A percentile compares a stretch with the other conserved stretches of the same genome.
phyloP scores from a whole-genome alignment of 1,140 invertebrate genomes.

The Drosophila watanabei region DNA sequence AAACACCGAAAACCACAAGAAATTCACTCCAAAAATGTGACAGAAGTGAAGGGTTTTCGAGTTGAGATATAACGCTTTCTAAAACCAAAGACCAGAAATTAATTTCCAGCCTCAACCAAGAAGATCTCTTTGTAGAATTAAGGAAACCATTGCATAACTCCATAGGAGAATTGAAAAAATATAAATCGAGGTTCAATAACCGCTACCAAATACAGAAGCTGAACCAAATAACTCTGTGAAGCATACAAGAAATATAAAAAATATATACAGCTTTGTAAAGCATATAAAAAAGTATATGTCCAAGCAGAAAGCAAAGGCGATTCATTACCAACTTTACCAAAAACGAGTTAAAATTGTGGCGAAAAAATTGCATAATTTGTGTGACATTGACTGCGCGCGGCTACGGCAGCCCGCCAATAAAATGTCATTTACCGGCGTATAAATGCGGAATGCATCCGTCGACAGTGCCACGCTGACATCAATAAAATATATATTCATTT shows the following conservation, averaged over 20 bases:
- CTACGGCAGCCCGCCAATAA: slow-evolving; percentile 61
- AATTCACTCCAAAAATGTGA: slow-evolving; percentile 32
- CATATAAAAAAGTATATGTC: background rate
- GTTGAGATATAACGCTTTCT: slow-evolving; percentile 1
- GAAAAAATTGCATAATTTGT: slow-evolving; percentile 84
- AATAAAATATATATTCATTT: slow-evolving; percentile 73
- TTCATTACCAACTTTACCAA: slow-evolving; percentile 77
- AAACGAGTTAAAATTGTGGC: slow-evolving; percentile 80
- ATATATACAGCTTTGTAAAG: background rate
- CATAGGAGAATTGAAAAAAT: slow-evolving; percentile 34
- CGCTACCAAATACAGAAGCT: slow-evolving; percentile 58
- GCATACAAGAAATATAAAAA: slow-evolving; percentile 9
- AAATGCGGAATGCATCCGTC: slow-evolving; percentile 53
- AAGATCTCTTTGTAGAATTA: background rate
- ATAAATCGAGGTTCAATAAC: slow-evolving; percentile 70
- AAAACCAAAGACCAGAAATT: background rate
- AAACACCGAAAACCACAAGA: slow-evolving; percentile 17
- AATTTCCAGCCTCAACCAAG: background rate
- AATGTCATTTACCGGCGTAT: slow-evolving; percentile 71
- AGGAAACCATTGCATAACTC: slow-evolving; percentile 17
- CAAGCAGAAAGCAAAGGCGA: slow-evolving; percentile 47
- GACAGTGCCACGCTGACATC: slow-evolving; percentile 32
- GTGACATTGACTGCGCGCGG: slow-evolving; percentile 66
- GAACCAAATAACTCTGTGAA: slow-evolving; percentile 17
- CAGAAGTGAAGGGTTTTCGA: slow-evolving; percentile 40